phyloP scores from a whole-genome alignment of 2,888 invertebrate genomes.

The Ligdia adustata region DNA sequence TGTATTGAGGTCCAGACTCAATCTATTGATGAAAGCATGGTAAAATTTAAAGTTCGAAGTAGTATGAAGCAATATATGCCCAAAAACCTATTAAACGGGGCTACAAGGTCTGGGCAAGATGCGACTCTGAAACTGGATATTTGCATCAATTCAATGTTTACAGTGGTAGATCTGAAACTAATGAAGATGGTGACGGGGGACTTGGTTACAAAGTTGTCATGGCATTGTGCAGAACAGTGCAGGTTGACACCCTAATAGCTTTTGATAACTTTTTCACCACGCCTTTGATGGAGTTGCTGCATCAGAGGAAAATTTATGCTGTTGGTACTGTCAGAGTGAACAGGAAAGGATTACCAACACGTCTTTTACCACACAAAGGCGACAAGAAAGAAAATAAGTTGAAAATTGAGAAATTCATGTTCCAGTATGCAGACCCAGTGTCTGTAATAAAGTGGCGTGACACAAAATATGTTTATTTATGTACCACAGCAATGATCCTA shows the following conservation, averaged over 20 bases:
- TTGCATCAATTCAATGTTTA: constrained; percentile 3
- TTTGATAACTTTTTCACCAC: constrained; percentile 15
- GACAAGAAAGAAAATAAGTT: constrained; percentile 26
- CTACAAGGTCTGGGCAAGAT: constrained; percentile 7
- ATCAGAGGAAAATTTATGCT: constrained; percentile 15
- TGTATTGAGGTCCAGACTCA: constrained; percentile 12
- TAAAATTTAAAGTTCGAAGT: constrained; percentile 11
- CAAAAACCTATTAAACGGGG: constrained; percentile 9
- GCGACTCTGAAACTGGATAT: constrained; percentile 7
- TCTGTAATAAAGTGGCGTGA: constrained; percentile 27
- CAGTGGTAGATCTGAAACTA: constrained; percentile 14
- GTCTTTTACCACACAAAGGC: constrained; percentile 22
- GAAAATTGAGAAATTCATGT: constrained; percentile 18
- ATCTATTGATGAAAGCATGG: constrained; percentile 6
- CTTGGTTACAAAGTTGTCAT: constrained; percentile 20
- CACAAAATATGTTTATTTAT: constrained; percentile 28
- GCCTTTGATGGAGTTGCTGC: constrained; percentile 16
- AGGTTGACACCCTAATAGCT: constrained; percentile 7
- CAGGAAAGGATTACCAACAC: constrained; percentile 24
- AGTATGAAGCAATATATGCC: constrained; percentile 11
- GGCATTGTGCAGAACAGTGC: constrained; percentile 12
- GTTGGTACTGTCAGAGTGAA: no score
- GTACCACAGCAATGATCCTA: constrained; percentile 24
- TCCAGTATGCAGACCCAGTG: constrained; percentile 13
- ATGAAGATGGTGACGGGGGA: constrained; percentile 14